Conservation (phyloP, 92 coral and sea anemone species). For the Bergia puertoricense region DNA sequence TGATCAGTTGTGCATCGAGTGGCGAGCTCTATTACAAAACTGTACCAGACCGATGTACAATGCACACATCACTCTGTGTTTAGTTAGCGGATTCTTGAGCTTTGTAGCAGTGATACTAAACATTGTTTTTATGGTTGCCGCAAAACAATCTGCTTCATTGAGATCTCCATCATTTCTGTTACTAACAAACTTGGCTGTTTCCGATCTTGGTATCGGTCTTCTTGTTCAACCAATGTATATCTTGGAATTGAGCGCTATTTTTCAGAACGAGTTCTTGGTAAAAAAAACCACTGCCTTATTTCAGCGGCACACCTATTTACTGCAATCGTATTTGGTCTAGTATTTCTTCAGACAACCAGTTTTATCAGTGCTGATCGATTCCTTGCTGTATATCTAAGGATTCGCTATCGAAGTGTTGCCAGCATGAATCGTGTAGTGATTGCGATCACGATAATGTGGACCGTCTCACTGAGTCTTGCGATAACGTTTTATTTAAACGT, state of each 20-base stretch:
- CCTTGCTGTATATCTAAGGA: not conserved
- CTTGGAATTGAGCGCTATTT: not conserved
- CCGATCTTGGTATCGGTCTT: not conserved
- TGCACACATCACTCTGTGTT: not conserved
- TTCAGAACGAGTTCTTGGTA: not conserved
- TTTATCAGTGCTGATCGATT: not conserved
- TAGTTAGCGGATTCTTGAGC: not conserved
- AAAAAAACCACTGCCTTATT: not conserved
- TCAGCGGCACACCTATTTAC: not conserved
- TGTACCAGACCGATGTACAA: not conserved
- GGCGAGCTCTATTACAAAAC: not conserved
- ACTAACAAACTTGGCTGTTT: not conserved
- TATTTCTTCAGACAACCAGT: not conserved
- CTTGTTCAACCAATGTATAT: not conserved
- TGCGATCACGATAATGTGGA: not conserved
- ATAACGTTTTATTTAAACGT: not conserved
- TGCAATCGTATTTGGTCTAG: not conserved
- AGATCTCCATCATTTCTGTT: not conserved
- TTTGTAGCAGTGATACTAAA: not conserved
- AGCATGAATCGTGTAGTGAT: not conserved
- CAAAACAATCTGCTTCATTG: not conserved
- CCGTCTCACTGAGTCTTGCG: not conserved
- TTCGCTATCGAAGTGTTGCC: slow-evolving; percentile 11
- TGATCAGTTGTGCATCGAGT: too few species aligned
- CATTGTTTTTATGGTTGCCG: not conserved